Evolutionary conservation across 1,140 invertebrate species (phyloP), one percentile per base, ranked within the genome.

Genomic region (Trichomalopsis sarcophagae): DNA sequence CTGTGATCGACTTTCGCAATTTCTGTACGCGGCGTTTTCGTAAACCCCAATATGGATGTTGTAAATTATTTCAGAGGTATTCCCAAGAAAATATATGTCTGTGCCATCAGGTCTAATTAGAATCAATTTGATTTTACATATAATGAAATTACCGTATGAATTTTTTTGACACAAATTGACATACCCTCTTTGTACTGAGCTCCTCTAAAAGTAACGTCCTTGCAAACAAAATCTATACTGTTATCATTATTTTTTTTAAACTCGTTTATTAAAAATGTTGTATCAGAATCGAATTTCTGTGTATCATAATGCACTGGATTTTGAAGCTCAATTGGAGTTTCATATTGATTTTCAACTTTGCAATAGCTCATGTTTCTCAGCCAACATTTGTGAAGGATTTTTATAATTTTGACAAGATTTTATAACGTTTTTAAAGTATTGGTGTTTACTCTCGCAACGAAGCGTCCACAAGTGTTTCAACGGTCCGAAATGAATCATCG

Each of bases 351-450:
- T 21, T 50, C 11, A 74, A 55, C 14, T 14, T 23, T 74, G 69
- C 47, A 82, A 30, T 17, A 75, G 55, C 40, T 76, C 44, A 66
- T 83, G 81, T 50, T 68, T 83, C 44, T 66, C 17, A 7, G 44
- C 14, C 10, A 83, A 40, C 5, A 50, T 66, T 76, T 76, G 11
- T 7, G 50, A 62, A 17, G 66, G 30, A 14, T 83, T 83, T 76
- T 76, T 66, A 44, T 36, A 83, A 83, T 83, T 75, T 66, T 83
- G 7, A 5, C 10, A n/a, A 23, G 33, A 40, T 40, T 36, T 76
- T 9, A 83, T 27, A 83, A 36, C n/a, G 33, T 62, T 30, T 83
- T 83, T 83, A 47, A 76, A 83, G 76, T 76, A 83, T 36, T 21
- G 21, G 66, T 83, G 71, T 47, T 76, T 76, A 23, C 44, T 66